Conservation (phyloP, 30 jellyfish, hydroid and myxozoan genomes). For the Hydractinia symbiolongicarpus region DNA sequence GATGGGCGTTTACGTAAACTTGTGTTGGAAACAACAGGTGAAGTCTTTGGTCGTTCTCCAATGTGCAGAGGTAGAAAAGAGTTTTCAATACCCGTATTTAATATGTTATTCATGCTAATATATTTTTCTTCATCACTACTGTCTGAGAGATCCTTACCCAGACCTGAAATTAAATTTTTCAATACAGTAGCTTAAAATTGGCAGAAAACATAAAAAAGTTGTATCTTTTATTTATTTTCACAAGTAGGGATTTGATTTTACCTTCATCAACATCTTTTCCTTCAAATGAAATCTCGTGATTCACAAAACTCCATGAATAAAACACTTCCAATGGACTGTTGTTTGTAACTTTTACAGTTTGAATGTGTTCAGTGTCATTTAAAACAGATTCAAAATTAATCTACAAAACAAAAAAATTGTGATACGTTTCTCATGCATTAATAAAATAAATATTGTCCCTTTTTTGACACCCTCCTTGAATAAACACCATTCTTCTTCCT, state of each 20-base stretch:
- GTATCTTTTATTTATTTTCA: background rate
- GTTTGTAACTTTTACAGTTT: slow-evolving; percentile 59
- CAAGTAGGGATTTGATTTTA: background rate
- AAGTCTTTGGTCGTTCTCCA: slow-evolving; percentile 4
- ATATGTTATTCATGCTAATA: background rate
- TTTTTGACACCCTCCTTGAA: too few species aligned
- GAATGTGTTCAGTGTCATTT: slow-evolving; percentile 90
- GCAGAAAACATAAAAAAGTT: background rate
- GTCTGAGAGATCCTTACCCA: slow-evolving; percentile 78
- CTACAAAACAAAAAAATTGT: slow-evolving; percentile 27
- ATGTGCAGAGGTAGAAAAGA: background rate
- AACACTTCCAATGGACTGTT: slow-evolving; percentile 70
- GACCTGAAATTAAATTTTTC: slow-evolving; percentile 23
- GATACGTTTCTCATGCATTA: too few species aligned
- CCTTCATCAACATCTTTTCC: slow-evolving; percentile 91
- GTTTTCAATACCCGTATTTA: background rate
- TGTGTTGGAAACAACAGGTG: background rate
- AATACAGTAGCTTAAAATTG: background rate
- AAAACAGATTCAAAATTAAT: slow-evolving; percentile 80
- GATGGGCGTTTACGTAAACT: background rate
- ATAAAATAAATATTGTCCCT: too few species aligned
- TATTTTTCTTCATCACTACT: slow-evolving; percentile 23
- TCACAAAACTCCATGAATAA: slow-evolving; percentile 73
- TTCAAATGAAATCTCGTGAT: slow-evolving; percentile 76
- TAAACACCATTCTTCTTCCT: too few species aligned